These are phyloP conservation scores for Limnephilus marmoratus DNA, from an alignment of 2,888 invertebrate genomes.

Conservation along the genomic window DNA sequence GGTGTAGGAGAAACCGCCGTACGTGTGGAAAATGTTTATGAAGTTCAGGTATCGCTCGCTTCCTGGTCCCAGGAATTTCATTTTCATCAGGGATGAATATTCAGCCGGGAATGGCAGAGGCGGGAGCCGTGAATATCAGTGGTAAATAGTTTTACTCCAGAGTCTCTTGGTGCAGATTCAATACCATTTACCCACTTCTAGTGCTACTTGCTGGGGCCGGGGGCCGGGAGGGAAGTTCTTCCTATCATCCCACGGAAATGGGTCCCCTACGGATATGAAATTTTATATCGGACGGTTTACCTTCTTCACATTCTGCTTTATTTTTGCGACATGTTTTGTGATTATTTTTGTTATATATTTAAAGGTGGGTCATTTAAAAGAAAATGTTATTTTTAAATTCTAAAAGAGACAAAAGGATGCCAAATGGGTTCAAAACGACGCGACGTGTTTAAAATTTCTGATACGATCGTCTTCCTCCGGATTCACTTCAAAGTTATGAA, in stretches of 20 bases:
- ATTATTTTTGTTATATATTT: background rate
- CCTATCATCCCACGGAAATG: background rate
- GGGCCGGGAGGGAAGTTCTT: background rate
- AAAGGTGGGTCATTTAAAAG: background rate
- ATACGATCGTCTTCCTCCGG: too few species aligned
- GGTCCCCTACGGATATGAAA: background rate
- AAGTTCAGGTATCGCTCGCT: background rate
- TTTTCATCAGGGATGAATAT: conserved; percentile 30
- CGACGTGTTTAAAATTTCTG: too few species aligned
- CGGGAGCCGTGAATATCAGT: conserved; percentile 23
- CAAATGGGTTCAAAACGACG: too few species aligned
- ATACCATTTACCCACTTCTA: background rate
- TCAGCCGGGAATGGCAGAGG: conserved; percentile 1
- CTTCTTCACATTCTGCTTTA: background rate
- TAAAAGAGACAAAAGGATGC: too few species aligned
- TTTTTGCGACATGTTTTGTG: background rate
- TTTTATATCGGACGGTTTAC: background rate
- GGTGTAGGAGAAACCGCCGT: background rate
- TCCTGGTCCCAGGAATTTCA: background rate
- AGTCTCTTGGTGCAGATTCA: conserved; percentile 12
- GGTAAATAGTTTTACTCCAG: conserved; percentile 13
- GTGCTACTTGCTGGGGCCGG: background rate
- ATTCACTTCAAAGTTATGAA: too few species aligned
- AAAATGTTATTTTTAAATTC: too few species aligned
- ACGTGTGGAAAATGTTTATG: background rate